phyloP scores from a whole-genome alignment of 2,888 invertebrate genomes.

The Caenorhabditis sp. region DNA sequence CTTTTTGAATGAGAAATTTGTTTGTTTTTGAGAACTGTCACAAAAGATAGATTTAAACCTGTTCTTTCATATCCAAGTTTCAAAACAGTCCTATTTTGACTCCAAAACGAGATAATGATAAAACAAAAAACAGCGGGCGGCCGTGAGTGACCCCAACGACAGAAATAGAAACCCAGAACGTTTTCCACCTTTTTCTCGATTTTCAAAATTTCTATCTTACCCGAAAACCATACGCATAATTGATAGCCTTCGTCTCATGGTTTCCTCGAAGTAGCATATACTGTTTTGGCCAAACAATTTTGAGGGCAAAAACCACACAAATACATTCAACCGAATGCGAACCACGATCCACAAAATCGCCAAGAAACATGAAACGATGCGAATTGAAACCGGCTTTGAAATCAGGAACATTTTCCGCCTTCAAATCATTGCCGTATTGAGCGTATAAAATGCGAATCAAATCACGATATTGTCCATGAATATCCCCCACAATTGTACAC shows the following conservation, averaged over 20 bases:
- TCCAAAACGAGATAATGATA: too few species aligned
- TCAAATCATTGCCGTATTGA: neutral
- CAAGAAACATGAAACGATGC: slow-evolving; percentile 29
- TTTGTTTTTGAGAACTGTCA: too few species aligned
- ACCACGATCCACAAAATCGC: slow-evolving; percentile 43
- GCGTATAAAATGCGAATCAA: slow-evolving; percentile 26
- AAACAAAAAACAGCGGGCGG: too few species aligned
- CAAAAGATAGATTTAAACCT: too few species aligned
- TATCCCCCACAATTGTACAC: slow-evolving; percentile 35
- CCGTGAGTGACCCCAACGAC: too few species aligned
- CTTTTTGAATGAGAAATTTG: too few species aligned
- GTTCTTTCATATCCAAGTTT: too few species aligned
- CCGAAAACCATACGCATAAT: slow-evolving; percentile 43
- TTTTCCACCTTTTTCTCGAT: neutral
- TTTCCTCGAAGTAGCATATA: slow-evolving; percentile 43
- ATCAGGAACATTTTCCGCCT: neutral
- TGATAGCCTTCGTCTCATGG: slow-evolving; percentile 41
- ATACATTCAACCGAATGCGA: slow-evolving; percentile 35
- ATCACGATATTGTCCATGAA: slow-evolving; percentile 34
- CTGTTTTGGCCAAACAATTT: slow-evolving; percentile 16
- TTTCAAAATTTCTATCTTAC: neutral
- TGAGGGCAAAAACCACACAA: slow-evolving; percentile 27
- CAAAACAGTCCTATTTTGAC: too few species aligned
- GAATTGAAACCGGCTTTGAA: slow-evolving; percentile 4
- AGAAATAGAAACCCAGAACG: too few species aligned